phyloP scores from a whole-genome alignment of 2,113 vertebrate species.

The Trichomycterus rosablanca region DNA sequence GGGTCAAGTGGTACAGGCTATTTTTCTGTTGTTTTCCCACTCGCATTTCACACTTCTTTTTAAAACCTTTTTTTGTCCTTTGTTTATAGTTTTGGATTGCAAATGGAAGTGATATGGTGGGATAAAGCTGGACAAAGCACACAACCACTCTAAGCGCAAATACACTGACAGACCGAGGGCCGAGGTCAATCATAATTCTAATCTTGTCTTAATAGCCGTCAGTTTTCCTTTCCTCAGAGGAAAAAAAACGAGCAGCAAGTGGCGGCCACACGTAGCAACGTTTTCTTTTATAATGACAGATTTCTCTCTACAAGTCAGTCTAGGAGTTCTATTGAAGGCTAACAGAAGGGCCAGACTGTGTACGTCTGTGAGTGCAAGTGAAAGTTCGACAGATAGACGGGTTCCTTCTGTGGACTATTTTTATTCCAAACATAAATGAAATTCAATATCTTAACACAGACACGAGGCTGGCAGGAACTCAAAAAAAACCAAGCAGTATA shows the following conservation, averaged over 20 bases:
- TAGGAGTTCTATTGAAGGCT: conserved; percentile 6
- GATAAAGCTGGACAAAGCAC: conserved; percentile 17
- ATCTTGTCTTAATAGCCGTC: too few species aligned
- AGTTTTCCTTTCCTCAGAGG: too few species aligned
- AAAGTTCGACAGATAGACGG: conserved; percentile 8
- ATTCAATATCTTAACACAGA: conserved; percentile 43
- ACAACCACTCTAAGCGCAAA: neutral
- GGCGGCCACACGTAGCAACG: conserved; percentile 14
- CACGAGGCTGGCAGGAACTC: conserved; percentile 34
- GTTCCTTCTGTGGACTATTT: conserved; percentile 37
- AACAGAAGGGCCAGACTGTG: neutral
- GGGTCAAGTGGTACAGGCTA: conserved; percentile 71
- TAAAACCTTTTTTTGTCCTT: conserved; percentile 52
- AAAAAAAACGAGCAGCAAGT: conserved; percentile 5
- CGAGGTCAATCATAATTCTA: too few species aligned
- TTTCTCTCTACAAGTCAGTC: conserved; percentile 35
- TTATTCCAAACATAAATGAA: conserved; percentile 44
- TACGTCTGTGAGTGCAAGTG: neutral
- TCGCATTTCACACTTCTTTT: conserved; percentile 43
- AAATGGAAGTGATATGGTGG: conserved; percentile 46
- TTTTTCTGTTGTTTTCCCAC: conserved; percentile 57
- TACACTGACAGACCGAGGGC: conserved; percentile 19
- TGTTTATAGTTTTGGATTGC: conserved; percentile 56
- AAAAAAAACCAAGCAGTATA: conserved; percentile 10
- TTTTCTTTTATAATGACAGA: conserved; percentile 42